Conservation (phyloP, 2,113 vertebrate genomes). For the Theristicus caerulescens region DNA sequence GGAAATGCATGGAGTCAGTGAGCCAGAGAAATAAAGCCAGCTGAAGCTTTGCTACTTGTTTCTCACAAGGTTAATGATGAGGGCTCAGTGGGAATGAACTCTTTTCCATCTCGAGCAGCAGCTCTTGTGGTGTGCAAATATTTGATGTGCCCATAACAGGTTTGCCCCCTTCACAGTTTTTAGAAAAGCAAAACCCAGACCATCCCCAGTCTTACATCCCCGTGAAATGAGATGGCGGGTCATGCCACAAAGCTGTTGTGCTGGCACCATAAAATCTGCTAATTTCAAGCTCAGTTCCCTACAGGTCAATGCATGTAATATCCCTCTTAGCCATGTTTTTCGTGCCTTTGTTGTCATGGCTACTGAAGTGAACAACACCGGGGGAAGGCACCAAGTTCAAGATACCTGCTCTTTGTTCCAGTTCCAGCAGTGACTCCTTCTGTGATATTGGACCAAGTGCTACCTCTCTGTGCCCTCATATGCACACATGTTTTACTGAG, state of each 20-base stretch:
- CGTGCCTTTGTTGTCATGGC: not conserved
- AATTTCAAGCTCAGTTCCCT: not conserved
- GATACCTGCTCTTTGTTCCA: not conserved
- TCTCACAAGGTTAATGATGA: not conserved
- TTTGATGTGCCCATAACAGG: not conserved
- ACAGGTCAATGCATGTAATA: not conserved
- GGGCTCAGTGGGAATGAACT: not conserved
- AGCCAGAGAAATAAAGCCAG: not conserved
- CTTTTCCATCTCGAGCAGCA: not conserved
- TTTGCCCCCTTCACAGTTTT: not conserved
- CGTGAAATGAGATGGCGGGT: not conserved
- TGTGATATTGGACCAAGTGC: not conserved
- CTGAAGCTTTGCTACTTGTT: not conserved
- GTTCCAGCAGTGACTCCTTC: not conserved
- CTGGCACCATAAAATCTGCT: not conserved
- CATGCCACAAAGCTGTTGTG: not conserved
- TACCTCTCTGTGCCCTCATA: not conserved
- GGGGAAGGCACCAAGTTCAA: not conserved
- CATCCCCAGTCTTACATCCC: not conserved
- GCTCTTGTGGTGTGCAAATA: accelerated
- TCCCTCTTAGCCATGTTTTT: not conserved
- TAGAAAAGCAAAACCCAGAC: not conserved
- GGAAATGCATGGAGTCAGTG: not conserved
- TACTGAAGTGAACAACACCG: not conserved
- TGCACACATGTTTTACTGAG: not conserved